Base-by-base conservation (phyloP, 1,140 invertebrate species). In the Drosophila rufa region DNA sequence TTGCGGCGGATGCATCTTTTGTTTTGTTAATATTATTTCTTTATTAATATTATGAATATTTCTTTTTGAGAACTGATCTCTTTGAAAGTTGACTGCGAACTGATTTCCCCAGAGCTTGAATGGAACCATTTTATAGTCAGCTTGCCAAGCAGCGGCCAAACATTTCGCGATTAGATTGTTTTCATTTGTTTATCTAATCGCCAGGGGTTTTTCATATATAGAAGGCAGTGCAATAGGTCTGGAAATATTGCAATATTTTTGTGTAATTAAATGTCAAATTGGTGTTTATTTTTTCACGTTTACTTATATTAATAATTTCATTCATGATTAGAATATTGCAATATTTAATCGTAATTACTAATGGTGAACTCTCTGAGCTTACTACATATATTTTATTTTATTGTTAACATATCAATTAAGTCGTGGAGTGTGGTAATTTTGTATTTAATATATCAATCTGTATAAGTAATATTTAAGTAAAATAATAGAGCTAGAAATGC, bases 61-160 rank as follows among this genome's bases (percentile, higher is more conserved):
- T 2, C 2, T 0, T 15, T 30, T 22, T 11, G 33, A 17, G 62
- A 68, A n/a, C 25, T 68, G 27, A 6, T 40, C 62, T 22, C 40
- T 47, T 47, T 25, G n/a, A 25, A 22, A 46, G 48, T 56, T 46
- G 17, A 36, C 15, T 25, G 43, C 22, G 4, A 56, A 70, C 62
- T 70, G 64, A 68, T 46, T 30, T 22, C 17, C 11, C 6, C 47
- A 55, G 12, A 7, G 67, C n/a, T 17, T 5, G 14, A 14, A 9
- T 6, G 3, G 2, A 11, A 25, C n/a, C 22, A 17, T 68, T 62
- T 70, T 70, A 70, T 70, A 70, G 22, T n/a, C n/a, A 15, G 30
- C 15, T 22, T 8, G 15, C 14, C 7, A 4, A 11, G 38, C 30
- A 30, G 19, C 6, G 38, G 38, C n/a, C 6, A 66, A 40, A 30